These are phyloP conservation scores for Halocynthia aurantium DNA, from an alignment of 23 tunicate genomes.

Conservation along the genomic window DNA sequence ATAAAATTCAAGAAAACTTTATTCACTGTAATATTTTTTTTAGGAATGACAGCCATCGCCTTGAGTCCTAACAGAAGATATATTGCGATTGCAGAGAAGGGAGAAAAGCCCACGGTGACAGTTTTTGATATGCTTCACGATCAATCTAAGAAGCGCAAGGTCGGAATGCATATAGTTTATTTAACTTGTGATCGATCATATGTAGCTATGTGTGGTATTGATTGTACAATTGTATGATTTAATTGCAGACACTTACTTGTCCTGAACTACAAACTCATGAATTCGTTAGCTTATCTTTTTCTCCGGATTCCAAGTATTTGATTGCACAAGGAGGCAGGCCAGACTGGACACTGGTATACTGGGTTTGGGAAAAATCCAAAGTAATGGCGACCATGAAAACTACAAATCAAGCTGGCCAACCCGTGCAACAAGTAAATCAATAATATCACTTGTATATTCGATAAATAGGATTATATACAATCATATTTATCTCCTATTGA, in stretches of 20 bases:
- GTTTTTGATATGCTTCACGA: conserved; percentile 87
- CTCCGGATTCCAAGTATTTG: conserved; percentile 96
- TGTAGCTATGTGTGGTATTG: conserved; percentile 41
- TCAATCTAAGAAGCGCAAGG: conserved; percentile 89
- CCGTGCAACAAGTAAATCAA: conserved; percentile 64
- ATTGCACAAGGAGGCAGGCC: conserved; percentile 89
- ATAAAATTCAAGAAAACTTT: no score
- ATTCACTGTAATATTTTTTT: background rate
- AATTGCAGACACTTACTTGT: conserved; percentile 5
- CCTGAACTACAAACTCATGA: conserved; percentile 29
- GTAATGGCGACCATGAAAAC: conserved; percentile 85
- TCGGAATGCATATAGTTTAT: background rate
- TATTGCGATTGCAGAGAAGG: conserved; percentile 86
- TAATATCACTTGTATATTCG: no score
- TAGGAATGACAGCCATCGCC: conserved; percentile 94
- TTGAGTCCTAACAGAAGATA: conserved; percentile 89
- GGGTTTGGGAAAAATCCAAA: conserved; percentile 96
- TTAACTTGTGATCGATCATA: background rate
- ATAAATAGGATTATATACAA: no score
- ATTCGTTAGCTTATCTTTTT: conserved; percentile 86
- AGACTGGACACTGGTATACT: conserved; percentile 86
- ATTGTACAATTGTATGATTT: conserved; percentile 20
- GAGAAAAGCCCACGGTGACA: conserved; percentile 84
- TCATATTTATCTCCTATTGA: no score
- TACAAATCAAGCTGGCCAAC: conserved; percentile 68